Base-by-base conservation (phyloP, 2,113 vertebrate genomes). In the Periophthalmodon schlosseri region DNA sequence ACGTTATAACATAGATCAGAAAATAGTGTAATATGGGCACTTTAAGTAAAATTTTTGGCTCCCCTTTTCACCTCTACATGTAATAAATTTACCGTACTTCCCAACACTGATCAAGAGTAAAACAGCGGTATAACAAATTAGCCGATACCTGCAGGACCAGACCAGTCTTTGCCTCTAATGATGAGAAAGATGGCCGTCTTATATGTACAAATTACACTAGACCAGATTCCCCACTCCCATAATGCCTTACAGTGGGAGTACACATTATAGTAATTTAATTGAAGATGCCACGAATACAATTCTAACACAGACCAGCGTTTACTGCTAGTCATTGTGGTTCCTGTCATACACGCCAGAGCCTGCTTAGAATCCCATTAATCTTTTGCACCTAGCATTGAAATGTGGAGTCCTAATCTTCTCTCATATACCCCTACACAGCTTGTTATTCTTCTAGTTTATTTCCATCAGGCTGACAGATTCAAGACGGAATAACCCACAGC, bases 171-270 rank as follows among this genome's bases (percentile, higher is more conserved):
- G 52, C 9, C 76, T 75, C 81, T 89, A 91, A 91, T 84, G 84
- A 91, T 87, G 85, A 87, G 81, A 82, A 90, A 87, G 73, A 85
- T 89, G 85, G 79, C 84, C 84, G 79, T 66, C 77, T 77, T 79
- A 75, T 84, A 78, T 46, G 72, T 68, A 65, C 78, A 92, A 90
- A 92, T 89, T 89, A 88, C 75, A 76, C 77, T 89, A 90, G 82
- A 94, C 92, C 79, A 84, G 85, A 70, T 76, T 86, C 79, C 75
- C 15, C 4, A 82, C 77, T 84, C 69, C 75, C 65, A 70, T 84
- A 89, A 88, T 21, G 23, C 82, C 81, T 85, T 77, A 77, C 76
- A 69, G 85, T 83, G 80, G 76, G 81, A 89, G 90, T 84, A 90
- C 72, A 69, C 70, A 82, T 78, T 60, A 67, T 39, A 18, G 64